phyloP scores from a whole-genome alignment of 2,113 vertebrate genomes.

The Sclerurus mexicanus region DNA sequence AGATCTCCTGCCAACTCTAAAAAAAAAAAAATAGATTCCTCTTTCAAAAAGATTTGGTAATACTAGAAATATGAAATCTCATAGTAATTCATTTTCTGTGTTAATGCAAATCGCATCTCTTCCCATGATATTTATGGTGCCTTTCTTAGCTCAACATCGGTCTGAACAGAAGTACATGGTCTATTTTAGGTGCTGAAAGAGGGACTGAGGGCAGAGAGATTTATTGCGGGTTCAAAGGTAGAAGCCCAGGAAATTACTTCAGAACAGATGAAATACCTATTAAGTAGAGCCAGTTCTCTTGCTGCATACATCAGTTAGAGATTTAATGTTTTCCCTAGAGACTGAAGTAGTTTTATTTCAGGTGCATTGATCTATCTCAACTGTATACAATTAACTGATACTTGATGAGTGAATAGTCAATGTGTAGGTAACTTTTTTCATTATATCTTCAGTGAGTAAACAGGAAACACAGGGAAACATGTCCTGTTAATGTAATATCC shows the following conservation, averaged over 20 bases:
- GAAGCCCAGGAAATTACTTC: not conserved
- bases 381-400: not conserved
- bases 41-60: not conserved
- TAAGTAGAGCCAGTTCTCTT: not conserved
- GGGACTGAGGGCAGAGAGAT: not conserved
- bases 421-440: not conserved
- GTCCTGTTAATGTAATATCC: not conserved
- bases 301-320: conserved; percentile 15
- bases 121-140: not conserved
- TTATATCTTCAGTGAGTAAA: not conserved
- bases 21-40: not conserved
- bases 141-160: not conserved
- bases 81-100: not conserved
- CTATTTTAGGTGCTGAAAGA: conserved; percentile 6
- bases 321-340: not conserved
- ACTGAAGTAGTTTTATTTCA: not conserved
- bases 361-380: not conserved
- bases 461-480: not conserved
- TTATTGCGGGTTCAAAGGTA: conserved; percentile 13
- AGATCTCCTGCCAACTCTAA: not conserved
- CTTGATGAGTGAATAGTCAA: not conserved
- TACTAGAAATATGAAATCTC: not conserved
- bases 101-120: not conserved
- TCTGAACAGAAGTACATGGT: not conserved
- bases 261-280: not conserved